Conservation (phyloP, 2,113 vertebrate species). For the Stomatorhinus ivindoensis region DNA sequence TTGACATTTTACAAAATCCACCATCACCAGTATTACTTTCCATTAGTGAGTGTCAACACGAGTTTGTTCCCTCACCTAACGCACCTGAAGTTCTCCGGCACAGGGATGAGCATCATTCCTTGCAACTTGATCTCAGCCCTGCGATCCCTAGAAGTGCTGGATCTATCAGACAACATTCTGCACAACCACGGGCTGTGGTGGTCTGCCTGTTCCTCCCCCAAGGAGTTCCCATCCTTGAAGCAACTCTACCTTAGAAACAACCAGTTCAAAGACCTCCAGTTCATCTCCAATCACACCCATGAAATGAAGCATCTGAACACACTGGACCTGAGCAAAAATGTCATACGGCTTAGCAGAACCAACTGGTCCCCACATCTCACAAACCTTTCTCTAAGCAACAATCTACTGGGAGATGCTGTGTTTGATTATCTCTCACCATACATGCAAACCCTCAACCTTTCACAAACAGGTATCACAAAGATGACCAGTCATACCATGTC, state of each 20-base stretch:
- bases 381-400: conserved; percentile 42
- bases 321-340: conserved; percentile 52
- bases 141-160: conserved; percentile 38
- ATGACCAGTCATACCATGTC: conserved; percentile 30
- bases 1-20: conserved; percentile 38
- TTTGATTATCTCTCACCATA: conserved; percentile 45
- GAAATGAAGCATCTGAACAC: conserved; percentile 40
- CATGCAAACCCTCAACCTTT: conserved; percentile 44
- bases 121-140: conserved; percentile 43
- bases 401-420: conserved; percentile 43
- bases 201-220: conserved; percentile 31
- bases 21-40: conserved; percentile 50
- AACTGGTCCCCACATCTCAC: conserved; percentile 44
- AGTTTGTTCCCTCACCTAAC: conserved; percentile 26
- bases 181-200: conserved; percentile 50
- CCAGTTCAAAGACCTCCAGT: conserved; percentile 39
- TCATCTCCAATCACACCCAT: conserved; percentile 38
- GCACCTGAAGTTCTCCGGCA: conserved; percentile 48
- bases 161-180: conserved; percentile 51
- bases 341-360: conserved; percentile 31
- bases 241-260: conserved; percentile 45
- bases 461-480: conserved; percentile 48
- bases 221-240: conserved; percentile 44
- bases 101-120: conserved; percentile 51
- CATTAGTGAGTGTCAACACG: conserved; percentile 41